Percentiles rank a stretch among this genome's conserved stretches.
These are phyloP conservation scores for Henricia sp. DNA, from an alignment of 53 echinoderm and acorn worm genomes.

Conservation along the genomic window DNA sequence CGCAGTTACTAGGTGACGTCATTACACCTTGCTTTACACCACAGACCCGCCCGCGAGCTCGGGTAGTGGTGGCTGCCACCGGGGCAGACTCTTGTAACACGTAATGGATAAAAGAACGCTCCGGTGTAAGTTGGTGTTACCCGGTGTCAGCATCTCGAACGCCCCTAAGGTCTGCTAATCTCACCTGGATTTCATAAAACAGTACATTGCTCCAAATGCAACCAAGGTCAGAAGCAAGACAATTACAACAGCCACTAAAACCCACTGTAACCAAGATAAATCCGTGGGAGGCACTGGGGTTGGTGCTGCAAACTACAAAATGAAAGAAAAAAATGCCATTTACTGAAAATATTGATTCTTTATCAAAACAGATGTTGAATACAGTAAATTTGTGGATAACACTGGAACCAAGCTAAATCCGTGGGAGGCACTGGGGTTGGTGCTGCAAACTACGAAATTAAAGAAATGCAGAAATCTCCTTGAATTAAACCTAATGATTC, in stretches of 20 bases:
- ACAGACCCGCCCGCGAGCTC: too few species aligned
- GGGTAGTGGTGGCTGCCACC: too few species aligned
- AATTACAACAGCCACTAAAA: constrained; percentile 9
- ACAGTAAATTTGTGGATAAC: too few species aligned
- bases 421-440: background rate
- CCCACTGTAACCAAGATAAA: constrained; percentile 30
- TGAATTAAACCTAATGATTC: too few species aligned
- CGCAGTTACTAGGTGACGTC: too few species aligned
- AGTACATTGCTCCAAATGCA: constrained; percentile 8
- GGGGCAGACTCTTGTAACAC: too few species aligned
- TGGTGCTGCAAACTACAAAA: constrained; percentile 3
- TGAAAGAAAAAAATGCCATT: background rate
- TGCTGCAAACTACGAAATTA: background rate
- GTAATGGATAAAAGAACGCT: too few species aligned
- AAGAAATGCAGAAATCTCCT: background rate
- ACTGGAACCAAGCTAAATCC: constrained; percentile 25
- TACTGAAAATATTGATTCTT: background rate
- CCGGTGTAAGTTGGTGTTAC: too few species aligned
- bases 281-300: background rate
- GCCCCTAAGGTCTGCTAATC: background rate
- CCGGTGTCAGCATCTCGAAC: background rate
- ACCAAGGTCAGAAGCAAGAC: background rate
- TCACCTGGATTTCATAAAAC: constrained; percentile 40
- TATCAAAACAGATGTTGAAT: too few species aligned
- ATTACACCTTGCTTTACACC: too few species aligned